These are phyloP conservation scores for Sepiola atlantica DNA, from an alignment of 2,888 invertebrate genomes.

Conservation along the genomic window DNA sequence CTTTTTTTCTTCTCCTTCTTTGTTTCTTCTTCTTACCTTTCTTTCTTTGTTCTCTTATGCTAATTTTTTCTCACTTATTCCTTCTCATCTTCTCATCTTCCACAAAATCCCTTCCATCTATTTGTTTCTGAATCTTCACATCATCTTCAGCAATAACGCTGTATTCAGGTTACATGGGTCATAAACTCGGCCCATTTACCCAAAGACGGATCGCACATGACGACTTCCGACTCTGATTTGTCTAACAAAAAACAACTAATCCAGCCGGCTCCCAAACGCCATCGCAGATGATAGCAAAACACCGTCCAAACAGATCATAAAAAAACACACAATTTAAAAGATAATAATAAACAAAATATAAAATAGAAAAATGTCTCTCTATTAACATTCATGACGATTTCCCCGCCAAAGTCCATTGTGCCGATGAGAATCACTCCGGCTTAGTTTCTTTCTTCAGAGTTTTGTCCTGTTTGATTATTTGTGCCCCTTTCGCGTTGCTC, in stretches of 20 bases:
- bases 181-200: not conserved
- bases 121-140: not conserved
- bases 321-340: too few species aligned
- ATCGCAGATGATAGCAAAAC: not conserved
- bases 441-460: not conserved
- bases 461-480: not conserved
- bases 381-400: not conserved
- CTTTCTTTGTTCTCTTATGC: too few species aligned
- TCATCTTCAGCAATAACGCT: not conserved
- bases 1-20: too few species aligned
- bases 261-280: not conserved
- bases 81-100: too few species aligned
- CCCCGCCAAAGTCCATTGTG: not conserved
- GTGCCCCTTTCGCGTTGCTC: not conserved
- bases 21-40: too few species aligned
- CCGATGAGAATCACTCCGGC: not conserved
- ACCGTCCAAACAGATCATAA: not conserved
- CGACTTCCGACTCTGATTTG: not conserved
- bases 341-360: not conserved
- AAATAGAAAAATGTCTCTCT: too few species aligned
- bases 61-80: too few species aligned
- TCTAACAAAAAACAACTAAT: not conserved
- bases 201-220: not conserved
- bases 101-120: too few species aligned
- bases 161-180: not conserved